phyloP scores from a whole-genome alignment of 2,113 vertebrate species.

The Nasalis larvatus region DNA sequence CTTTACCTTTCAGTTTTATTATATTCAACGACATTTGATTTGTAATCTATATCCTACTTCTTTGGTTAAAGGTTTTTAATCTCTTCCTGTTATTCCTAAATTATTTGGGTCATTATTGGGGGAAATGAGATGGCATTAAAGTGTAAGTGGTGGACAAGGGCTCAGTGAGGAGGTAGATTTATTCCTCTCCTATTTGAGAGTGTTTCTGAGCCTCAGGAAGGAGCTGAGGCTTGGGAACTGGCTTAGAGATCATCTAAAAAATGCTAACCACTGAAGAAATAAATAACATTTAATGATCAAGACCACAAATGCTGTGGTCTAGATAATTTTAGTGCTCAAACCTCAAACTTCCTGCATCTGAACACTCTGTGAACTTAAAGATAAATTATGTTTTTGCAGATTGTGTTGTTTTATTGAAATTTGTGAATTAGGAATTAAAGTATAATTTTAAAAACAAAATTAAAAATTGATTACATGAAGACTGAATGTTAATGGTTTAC shows the following conservation, averaged over 20 bases:
- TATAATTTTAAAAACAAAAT: slow-evolving; percentile 8
- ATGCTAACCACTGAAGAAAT: slow-evolving; percentile 45
- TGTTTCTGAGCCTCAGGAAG: background rate
- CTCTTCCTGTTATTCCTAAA: background rate
- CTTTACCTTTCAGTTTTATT: background rate
- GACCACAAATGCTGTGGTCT: slow-evolving; percentile 43
- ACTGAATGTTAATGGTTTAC: background rate
- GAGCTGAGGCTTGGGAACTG: slow-evolving; percentile 21
- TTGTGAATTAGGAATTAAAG: background rate
- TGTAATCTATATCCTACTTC: background rate
- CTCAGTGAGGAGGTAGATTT: background rate
- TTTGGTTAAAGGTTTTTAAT: background rate
- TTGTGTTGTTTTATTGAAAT: background rate
- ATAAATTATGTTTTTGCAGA: background rate
- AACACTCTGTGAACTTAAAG: slow-evolving; percentile 41
- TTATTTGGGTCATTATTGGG: background rate
- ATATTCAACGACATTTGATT: background rate
- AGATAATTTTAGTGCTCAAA: slow-evolving; percentile 69
- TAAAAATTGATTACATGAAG: background rate
- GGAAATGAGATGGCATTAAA: background rate
- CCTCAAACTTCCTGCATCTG: slow-evolving; percentile 54
- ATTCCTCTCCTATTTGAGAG: background rate
- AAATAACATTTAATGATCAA: slow-evolving; percentile 42
- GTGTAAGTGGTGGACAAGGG: background rate
- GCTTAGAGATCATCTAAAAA: background rate